Evolutionary conservation across 2,888 invertebrate genomes (phyloP), one percentile per base, ranked within the genome.

Genomic region (Temnothorax ravouxi): DNA sequence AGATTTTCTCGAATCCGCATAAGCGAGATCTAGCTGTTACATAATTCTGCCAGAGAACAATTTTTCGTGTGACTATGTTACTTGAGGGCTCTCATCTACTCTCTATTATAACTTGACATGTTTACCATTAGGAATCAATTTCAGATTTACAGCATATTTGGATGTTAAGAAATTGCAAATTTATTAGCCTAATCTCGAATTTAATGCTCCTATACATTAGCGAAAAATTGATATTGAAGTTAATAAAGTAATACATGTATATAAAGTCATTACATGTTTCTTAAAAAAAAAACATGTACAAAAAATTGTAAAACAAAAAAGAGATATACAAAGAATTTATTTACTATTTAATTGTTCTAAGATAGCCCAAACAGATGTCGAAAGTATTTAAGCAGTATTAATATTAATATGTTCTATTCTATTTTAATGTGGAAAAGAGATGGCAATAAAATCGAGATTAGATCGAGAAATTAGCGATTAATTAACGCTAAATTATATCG

Each of bases 1-100:
- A n/a, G n/a, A 77, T 77, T 77, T 77, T 77, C 54, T 41, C 38
- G 25, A 25, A 54, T 44, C 6, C 11, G 8, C 50, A 9, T 34
- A 25, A 66, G 18, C 54, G 29, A 56, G 50, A 50, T 29, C 52
- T n/a, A n/a, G n/a, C n/a, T 13, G 0, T 50, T 44, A 75, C 11
- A n/a, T 44, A n/a, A 41, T 29, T 59, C n/a, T 41, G 5, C 13
- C n/a, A 52, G 1, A n/a, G 15, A 18, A 15, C 15, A 34, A 61
- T 59, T 44, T 59, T 29, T 56, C 11, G 25, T 25, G 2, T 25
- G 2, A 0, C 25, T 59, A 29, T 29, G 21, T 38, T 21, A 44
- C 8, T 44, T 15, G 25, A 66, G 38, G 9, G 0, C 29, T 54
- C 38, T 0, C n/a, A n/a, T n/a, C 1, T 21, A 5, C 29, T 25